Base-by-base conservation (phyloP, 2,113 vertebrate species). In the Gila orcuttii region DNA sequence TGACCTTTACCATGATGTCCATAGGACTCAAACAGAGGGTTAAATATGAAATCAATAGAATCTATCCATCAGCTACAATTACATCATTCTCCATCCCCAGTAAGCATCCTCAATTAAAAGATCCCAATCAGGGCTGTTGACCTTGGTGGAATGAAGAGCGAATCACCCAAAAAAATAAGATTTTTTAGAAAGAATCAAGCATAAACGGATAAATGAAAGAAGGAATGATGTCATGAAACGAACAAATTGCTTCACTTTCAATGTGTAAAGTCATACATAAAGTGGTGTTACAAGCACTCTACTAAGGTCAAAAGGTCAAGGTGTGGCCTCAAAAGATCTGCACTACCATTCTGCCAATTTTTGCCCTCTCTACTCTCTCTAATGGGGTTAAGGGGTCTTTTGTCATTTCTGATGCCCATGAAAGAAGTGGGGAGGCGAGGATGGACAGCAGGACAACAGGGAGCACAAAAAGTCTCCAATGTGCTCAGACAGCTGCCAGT, bases 91-190 rank as follows among this genome's bases (percentile, higher is more conserved):
- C 45, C 2, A 47, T 68, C 12, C 45, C 6, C 11, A 31, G 55
- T 4, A 62, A n/a, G 13, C 57, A 45, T 66, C 74, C 47, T 55
- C 74, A 85, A 69, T 69, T 79, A 85, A 85, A 79, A 85, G 84
- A 85, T 69, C n/a, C 7, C 31, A 69, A 57, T 69, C 76, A 68
- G 50, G 59, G 17, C 55, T 39, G 74, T 31, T 73, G 66, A 86
- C 77, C 64, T 80, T 86, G 64, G 12, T 8, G 55, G 23, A 28
- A 25, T 64, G 23, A 42, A 19, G 0, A 25, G 4, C 19, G 45
- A 79, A 79, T 15, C 17, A 64, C 17, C 13, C 39, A 11, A 31
- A 64, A 57, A 79, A 28, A 36, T 4, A 8, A 47, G 9, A 6
- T 36, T 36, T 36, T 66, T 81, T 6, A 33, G 17, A 78, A 79